Evolutionary conservation across 2,113 vertebrate genomes (phyloP).

Genomic region (Onychostruthus taczanowskii): DNA sequence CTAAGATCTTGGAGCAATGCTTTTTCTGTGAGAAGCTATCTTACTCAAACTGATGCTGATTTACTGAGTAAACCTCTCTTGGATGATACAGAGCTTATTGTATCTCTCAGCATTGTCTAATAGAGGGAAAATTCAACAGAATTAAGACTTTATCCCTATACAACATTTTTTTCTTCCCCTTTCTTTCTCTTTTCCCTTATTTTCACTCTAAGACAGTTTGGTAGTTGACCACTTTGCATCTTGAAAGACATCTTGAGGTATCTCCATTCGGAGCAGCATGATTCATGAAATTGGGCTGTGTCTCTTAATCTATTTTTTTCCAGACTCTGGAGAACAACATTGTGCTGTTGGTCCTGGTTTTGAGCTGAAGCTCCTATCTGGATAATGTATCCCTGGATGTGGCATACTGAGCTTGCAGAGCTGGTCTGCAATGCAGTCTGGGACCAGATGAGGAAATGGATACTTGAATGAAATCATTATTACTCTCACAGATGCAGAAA

Average conservation of each 20-base stretch:
- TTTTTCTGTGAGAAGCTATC: not conserved
- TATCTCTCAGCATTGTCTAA: not conserved
- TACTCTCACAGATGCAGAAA: not conserved
- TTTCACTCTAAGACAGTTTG: not conserved
- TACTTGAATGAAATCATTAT: constrained; percentile 42
- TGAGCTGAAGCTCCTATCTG: not conserved
- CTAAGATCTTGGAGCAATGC: not conserved
- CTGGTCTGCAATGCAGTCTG: not conserved
- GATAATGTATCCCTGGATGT: not conserved
- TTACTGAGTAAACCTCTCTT: not conserved
- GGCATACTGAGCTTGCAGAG: not conserved
- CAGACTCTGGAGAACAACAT: not conserved
- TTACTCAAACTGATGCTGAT: not conserved
- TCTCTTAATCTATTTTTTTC: not conserved
- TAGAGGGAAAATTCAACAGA: not conserved
- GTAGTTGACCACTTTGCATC: not conserved
- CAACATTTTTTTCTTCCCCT: no score
- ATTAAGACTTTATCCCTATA: not conserved
- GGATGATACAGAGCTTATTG: not conserved
- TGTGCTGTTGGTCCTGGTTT: not conserved
- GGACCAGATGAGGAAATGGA: constrained; percentile 34
- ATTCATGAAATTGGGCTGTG: not conserved
- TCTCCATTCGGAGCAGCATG: not conserved
- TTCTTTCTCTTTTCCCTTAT: not conserved
- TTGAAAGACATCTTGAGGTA: not conserved